A percentile compares a stretch with the other conserved stretches of the same genome.
phyloP scores from a whole-genome alignment of 2,888 invertebrate species.

The Brachyopa scutellaris region DNA sequence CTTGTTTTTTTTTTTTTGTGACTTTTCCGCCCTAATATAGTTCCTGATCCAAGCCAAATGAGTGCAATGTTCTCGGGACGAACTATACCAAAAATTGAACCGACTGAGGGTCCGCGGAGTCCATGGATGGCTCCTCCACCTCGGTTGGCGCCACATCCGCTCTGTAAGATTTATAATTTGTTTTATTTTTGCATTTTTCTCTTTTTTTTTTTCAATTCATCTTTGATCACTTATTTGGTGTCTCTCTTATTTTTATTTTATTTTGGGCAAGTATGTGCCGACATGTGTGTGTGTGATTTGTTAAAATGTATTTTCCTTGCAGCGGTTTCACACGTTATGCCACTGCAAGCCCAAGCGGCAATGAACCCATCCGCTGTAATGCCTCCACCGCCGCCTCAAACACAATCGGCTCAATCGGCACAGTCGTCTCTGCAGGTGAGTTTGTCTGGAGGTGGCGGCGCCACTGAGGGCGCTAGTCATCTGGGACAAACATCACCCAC shows the following conservation, averaged over 20 bases:
- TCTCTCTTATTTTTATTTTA: conserved; percentile 42
- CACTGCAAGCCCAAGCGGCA: conserved; percentile 78
- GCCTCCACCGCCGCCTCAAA: conserved; percentile 80
- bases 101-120: conserved; percentile 79
- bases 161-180: conserved; percentile 79
- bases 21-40: conserved; percentile 76
- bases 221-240: too few species aligned
- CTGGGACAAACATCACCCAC: conserved; percentile 78
- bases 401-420: conserved; percentile 77
- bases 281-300: neutral
- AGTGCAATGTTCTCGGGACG: conserved; percentile 81
- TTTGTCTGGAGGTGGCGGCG: conserved; percentile 70
- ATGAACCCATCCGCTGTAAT: conserved; percentile 80
- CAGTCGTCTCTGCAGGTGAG: conserved; percentile 68
- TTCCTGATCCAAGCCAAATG: conserved; percentile 80
- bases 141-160: conserved; percentile 79
- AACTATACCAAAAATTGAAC: conserved; percentile 82
- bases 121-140: conserved; percentile 81
- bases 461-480: conserved; percentile 74
- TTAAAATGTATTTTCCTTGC: conserved; percentile 58
- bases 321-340: conserved; percentile 81
- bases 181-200: conserved; percentile 36
- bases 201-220: conserved; percentile 53
- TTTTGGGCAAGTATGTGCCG: conserved; percentile 20
- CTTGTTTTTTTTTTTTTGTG: conserved; percentile 62